Conservation (phyloP, 2,797 vertebrate genomes). For the Rhinogobio ventralis region DNA sequence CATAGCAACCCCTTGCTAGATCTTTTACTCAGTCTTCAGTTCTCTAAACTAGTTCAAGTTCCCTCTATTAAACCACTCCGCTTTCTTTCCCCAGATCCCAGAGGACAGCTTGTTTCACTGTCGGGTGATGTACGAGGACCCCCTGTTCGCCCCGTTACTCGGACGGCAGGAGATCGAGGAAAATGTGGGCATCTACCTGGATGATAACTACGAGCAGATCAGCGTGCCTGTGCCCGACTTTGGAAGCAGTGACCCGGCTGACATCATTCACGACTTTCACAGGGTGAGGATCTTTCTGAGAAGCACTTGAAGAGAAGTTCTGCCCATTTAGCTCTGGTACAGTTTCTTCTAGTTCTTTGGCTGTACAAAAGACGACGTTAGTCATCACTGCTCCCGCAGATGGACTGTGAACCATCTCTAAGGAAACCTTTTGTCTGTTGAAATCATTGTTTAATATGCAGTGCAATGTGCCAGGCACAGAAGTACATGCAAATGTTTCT, state of each 20-base stretch:
- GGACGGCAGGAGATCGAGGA: slow-evolving; percentile 89
- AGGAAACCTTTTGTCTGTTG: slow-evolving; percentile 34
- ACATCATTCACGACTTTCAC: slow-evolving; percentile 96
- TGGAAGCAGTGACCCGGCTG: slow-evolving; percentile 88
- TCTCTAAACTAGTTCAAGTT: slow-evolving; percentile 16
- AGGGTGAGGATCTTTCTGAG: slow-evolving; percentile 77
- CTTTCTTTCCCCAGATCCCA: slow-evolving; percentile 77
- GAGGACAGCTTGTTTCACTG: slow-evolving; percentile 92
- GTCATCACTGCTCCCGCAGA: slow-evolving; percentile 42
- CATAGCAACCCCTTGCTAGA: slow-evolving; percentile 18
- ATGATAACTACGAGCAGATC: slow-evolving; percentile 93
- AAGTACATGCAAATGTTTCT: slow-evolving; percentile 28
- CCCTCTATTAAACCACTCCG: slow-evolving; percentile 30
- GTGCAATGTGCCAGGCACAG: slow-evolving; percentile 28
- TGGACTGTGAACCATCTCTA: slow-evolving; percentile 34
- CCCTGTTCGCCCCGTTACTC: slow-evolving; percentile 81
- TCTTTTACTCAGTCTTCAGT: neutral
- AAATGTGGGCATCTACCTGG: slow-evolving; percentile 90
- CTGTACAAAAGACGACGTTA: slow-evolving; percentile 25
- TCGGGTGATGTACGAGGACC: slow-evolving; percentile 88
- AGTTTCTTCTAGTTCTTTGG: slow-evolving; percentile 25
- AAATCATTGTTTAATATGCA: slow-evolving; percentile 44
- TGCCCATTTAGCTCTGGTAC: neutral
- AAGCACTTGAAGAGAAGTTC: slow-evolving; percentile 6
- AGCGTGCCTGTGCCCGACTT: slow-evolving; percentile 90